Evolutionary conservation across 2,113 vertebrate genomes (phyloP).

Genomic region (Zosterops lateralis): DNA sequence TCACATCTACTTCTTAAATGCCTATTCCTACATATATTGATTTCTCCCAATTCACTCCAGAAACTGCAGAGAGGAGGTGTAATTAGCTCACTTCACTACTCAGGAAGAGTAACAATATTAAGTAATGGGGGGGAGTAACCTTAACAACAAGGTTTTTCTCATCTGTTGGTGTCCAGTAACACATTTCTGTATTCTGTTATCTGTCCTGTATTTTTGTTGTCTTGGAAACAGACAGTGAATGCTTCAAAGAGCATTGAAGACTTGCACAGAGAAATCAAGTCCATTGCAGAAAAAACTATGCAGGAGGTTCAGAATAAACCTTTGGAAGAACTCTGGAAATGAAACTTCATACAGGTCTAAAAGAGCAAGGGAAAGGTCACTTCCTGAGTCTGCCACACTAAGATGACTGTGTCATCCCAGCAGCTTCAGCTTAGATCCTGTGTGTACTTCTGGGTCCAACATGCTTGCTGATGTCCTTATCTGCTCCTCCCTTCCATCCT

Average conservation of each 20-base stretch:
- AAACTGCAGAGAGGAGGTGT: not conserved
- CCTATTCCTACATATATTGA: not conserved
- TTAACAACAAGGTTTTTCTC: not conserved
- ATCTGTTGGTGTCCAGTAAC: not conserved
- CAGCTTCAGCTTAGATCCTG: not conserved
- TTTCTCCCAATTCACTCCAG: not conserved
- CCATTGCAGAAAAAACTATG: slow-evolving; percentile 71
- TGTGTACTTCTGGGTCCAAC: not conserved
- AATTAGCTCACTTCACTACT: not conserved
- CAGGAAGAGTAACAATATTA: not conserved
- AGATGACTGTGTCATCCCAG: not conserved
- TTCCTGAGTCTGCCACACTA: not conserved
- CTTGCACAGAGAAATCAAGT: slow-evolving; percentile 81
- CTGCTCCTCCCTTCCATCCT: not conserved
- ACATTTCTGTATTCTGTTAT: not conserved
- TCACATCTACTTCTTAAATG: not conserved
- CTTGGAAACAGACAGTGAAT: slow-evolving; percentile 78
- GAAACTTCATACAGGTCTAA: not conserved
- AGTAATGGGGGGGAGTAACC: not conserved
- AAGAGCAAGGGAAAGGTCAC: not conserved
- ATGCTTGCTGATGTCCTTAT: not conserved
- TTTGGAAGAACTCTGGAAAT: slow-evolving; percentile 86
- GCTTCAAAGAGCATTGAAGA: slow-evolving; percentile 83
- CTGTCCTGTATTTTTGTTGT: not conserved
- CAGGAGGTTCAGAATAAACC: slow-evolving; percentile 58